These are phyloP conservation scores for Dreissena polymorpha DNA, from an alignment of 1,140 invertebrate species.

Conservation along the genomic window DNA sequence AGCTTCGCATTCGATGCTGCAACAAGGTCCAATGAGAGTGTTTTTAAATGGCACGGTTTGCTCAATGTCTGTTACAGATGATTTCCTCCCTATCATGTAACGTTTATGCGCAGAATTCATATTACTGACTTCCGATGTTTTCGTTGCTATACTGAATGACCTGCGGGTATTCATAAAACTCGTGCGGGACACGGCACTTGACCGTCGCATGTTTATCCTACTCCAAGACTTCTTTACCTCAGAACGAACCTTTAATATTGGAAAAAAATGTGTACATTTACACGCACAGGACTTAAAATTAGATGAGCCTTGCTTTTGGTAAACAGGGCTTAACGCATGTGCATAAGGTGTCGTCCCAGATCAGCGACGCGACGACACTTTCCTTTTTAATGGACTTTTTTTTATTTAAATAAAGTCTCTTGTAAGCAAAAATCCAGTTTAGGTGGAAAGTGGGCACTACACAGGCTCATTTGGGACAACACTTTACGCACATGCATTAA, in stretches of 20 bases:
- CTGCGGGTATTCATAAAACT: neutral
- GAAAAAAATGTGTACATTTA: no score
- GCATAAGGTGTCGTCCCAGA: no score
- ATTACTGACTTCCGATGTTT: slow-evolving; percentile 3
- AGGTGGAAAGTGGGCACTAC: no score
- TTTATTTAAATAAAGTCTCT: no score
- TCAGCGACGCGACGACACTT: no score
- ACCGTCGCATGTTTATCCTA: slow-evolving; percentile 9
- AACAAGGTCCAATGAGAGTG: neutral
- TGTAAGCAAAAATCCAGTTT: no score
- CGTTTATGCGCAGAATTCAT: neutral
- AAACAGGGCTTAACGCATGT: no score
- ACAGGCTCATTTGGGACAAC: no score
- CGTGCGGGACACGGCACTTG: slow-evolving; percentile 8
- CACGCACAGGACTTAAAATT: no score
- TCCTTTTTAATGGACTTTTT: no score
- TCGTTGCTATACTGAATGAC: slow-evolving; percentile 7
- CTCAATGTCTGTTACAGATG: slow-evolving; percentile 14
- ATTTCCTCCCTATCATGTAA: neutral
- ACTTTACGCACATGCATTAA: no score
- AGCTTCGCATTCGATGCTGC: neutral
- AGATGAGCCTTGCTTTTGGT: no score
- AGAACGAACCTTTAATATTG: slow-evolving; percentile 30
- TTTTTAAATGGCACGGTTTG: slow-evolving; percentile 40
- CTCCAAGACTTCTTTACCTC: slow-evolving; percentile 23